phyloP scores from a whole-genome alignment of 2,113 vertebrate species.

The Neotoma lepida region DNA sequence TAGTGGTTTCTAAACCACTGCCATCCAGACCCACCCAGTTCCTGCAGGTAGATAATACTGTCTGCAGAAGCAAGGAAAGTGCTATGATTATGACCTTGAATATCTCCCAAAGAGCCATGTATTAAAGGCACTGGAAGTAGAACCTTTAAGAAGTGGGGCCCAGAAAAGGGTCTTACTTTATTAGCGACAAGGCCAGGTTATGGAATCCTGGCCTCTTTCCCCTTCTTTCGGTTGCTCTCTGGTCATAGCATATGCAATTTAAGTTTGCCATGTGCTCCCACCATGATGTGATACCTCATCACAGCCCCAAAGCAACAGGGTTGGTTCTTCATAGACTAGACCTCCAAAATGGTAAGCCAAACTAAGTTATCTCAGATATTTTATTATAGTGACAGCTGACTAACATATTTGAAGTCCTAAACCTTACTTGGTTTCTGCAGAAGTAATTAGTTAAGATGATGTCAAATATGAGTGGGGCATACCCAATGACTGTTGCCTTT shows the following conservation, averaged over 20 bases:
- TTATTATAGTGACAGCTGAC: background rate
- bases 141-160: background rate
- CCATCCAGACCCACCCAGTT: conserved; percentile 61
- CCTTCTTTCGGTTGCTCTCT: background rate
- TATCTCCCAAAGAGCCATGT: background rate
- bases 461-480: background rate
- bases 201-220: background rate
- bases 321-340: background rate
- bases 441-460: conserved; percentile 2
- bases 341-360: background rate
- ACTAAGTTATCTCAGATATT: background rate
- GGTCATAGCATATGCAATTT: background rate
- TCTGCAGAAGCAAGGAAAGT: conserved; percentile 60
- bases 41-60: conserved; percentile 84
- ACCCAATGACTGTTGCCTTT: background rate
- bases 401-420: background rate
- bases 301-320: background rate
- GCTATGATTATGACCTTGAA: background rate
- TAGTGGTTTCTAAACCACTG: conserved; percentile 71
- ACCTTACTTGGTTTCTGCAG: background rate
- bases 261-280: background rate
- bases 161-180: background rate
- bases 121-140: background rate
- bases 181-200: background rate
- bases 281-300: background rate